Evolutionary conservation across 2,888 invertebrate species (phyloP).

Genomic region (Cephus pygmeus): DNA sequence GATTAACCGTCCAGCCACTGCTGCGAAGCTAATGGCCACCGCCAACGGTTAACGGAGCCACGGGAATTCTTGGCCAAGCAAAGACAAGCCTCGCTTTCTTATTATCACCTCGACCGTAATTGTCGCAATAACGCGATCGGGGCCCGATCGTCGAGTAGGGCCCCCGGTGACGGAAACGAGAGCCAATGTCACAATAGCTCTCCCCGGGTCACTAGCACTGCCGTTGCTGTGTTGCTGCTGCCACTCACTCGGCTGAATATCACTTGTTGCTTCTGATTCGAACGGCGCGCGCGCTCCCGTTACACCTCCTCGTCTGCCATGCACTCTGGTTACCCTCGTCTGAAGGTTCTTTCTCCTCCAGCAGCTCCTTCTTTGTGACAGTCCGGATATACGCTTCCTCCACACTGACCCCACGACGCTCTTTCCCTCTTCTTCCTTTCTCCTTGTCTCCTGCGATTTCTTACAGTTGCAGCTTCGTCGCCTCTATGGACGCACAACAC

Average conservation of each 20-base stretch:
- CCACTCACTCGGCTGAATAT: not conserved
- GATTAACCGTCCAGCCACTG: not conserved
- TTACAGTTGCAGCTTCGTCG: not conserved
- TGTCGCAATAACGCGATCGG: not conserved
- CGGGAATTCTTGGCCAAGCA: not conserved
- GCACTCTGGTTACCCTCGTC: not conserved
- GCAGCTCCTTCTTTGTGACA: not conserved
- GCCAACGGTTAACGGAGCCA: not conserved
- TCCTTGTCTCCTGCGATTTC: not conserved
- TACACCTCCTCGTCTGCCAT: not conserved
- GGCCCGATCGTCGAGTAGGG: conserved; percentile 1
- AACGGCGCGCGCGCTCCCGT: not conserved
- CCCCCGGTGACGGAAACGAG: not conserved
- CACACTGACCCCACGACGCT: not conserved
- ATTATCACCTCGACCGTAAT: conserved; percentile 9
- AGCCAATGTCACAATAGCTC: conserved; percentile 4
- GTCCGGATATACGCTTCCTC: not conserved
- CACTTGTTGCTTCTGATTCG: not conserved
- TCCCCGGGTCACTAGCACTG: conserved; percentile 2
- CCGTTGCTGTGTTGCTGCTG: not conserved
- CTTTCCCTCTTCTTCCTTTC: not conserved
- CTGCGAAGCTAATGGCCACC: not conserved
- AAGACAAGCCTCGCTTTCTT: conserved; percentile 7
- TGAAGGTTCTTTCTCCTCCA: conserved; percentile 3
- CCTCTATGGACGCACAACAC: not conserved